Evolutionary conservation across 2,113 vertebrate species (phyloP).

Genomic region (Gavialis gangeticus): DNA sequence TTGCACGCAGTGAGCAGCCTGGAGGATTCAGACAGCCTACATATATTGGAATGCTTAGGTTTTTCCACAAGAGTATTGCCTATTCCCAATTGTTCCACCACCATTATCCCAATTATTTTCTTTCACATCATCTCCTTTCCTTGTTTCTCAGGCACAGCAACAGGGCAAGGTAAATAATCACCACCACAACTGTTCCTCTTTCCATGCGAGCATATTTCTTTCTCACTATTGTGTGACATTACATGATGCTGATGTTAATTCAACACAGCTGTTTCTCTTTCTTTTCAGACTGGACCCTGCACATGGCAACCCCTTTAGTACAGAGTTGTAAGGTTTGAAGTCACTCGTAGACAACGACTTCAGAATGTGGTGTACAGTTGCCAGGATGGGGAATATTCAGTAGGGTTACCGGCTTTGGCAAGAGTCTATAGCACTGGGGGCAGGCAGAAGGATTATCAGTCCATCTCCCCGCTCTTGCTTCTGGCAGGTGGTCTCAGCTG

Average conservation of each 20-base stretch:
- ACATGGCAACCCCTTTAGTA: no score
- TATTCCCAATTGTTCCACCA: not conserved
- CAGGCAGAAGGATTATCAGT: no score
- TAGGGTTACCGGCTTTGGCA: no score
- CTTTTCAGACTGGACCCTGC: not conserved
- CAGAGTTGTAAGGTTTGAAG: no score
- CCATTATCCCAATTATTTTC: not conserved
- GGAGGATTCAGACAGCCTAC: not conserved
- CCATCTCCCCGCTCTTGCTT: no score
- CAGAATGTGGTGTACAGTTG: no score
- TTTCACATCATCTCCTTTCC: not conserved
- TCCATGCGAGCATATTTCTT: not conserved
- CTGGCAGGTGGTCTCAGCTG: no score
- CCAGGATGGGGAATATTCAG: no score
- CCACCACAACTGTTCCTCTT: not conserved
- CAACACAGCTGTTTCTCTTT: not conserved
- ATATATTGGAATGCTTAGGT: not conserved
- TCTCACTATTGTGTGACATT: not conserved
- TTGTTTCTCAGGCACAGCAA: not conserved
- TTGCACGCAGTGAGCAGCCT: not conserved
- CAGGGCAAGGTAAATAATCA: not conserved
- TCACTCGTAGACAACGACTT: no score
- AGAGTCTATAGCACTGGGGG: no score
- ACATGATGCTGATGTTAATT: not conserved
- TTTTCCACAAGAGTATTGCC: not conserved